A percentile compares a stretch with the other conserved stretches of the same genome.
Evolutionary conservation across 2,888 invertebrate genomes (phyloP).

Genomic region (Dioctria linearis): DNA sequence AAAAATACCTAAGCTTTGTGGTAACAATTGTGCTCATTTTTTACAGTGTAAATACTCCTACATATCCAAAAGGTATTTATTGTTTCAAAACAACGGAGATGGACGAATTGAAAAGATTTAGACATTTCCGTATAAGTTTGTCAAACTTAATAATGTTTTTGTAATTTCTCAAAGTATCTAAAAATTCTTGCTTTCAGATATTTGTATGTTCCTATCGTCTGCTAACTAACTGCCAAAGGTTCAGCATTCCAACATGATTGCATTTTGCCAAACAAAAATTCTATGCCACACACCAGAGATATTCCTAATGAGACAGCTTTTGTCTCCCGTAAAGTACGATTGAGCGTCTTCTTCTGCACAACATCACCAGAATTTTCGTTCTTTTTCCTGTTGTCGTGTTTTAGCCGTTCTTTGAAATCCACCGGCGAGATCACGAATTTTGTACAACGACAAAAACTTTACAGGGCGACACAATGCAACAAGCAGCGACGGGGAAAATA

Average conservation of each 20-base stretch:
- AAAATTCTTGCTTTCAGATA: too few species aligned
- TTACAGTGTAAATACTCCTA: too few species aligned
- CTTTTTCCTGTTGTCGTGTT: conserved; percentile 15
- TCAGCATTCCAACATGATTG: conserved; percentile 4
- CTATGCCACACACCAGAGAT: conserved; percentile 37
- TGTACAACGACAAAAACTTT: conserved; percentile 25
- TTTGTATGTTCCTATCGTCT: too few species aligned
- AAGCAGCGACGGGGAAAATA: conserved; percentile 1
- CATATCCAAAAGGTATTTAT: too few species aligned
- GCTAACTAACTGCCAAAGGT: conserved; percentile 10
- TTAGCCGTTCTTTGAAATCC: conserved; percentile 21
- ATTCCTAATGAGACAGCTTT: conserved; percentile 46
- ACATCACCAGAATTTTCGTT: conserved; percentile 36
- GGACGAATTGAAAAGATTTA: too few species aligned
- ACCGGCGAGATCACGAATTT: conserved; percentile 38
- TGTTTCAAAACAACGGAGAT: too few species aligned
- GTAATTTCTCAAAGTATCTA: too few species aligned
- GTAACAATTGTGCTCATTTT: too few species aligned
- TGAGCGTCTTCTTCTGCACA: conserved; percentile 3
- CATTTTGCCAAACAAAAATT: conserved; percentile 6
- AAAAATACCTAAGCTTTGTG: too few species aligned
- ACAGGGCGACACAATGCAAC: conserved; percentile 25
- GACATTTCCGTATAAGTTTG: too few species aligned
- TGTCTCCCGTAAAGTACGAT: conserved; percentile 41
- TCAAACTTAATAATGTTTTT: too few species aligned